Conservation (phyloP, 2,113 vertebrate species). For the Anseranas semipalmata region DNA sequence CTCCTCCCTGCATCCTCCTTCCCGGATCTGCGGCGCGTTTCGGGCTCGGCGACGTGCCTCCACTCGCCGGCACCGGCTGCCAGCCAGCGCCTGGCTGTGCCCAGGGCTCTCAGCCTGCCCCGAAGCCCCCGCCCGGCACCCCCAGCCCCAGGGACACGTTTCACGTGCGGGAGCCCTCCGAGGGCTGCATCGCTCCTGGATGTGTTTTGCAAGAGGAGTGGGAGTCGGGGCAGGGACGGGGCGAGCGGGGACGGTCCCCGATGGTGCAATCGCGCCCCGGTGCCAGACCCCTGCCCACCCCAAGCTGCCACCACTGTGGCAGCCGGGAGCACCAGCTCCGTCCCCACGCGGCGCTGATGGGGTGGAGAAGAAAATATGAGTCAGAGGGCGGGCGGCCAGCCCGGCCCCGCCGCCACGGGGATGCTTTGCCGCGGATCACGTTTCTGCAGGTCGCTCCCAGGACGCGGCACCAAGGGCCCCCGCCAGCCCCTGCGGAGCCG, state of each 20-base stretch:
- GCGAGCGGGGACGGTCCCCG: fast-evolving
- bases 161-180: neutral
- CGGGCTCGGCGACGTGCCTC: fast-evolving
- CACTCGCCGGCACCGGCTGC: neutral
- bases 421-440: neutral
- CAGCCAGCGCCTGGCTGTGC: no score
- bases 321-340: neutral
- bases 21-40: neutral
- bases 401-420: neutral
- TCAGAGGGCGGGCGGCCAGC: neutral
- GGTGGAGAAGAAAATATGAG: neutral
- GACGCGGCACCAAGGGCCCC: neutral
- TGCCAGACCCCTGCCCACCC: neutral
- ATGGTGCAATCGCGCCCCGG: neutral
- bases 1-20: fast-evolving
- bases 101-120: neutral
- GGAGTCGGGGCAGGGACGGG: neutral
- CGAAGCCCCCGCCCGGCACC: fast-evolving
- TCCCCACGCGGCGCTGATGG: neutral
- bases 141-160: fast-evolving
- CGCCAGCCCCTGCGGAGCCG: neutral
- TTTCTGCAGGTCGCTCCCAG: neutral
- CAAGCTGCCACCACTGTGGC: no score
- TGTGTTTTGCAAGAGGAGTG: neutral
- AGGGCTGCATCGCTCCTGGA: neutral